A percentile compares a stretch with the other conserved stretches of the same genome.
Evolutionary conservation across 1,140 invertebrate species (phyloP).

Genomic region (Charaxes varanes): DNA sequence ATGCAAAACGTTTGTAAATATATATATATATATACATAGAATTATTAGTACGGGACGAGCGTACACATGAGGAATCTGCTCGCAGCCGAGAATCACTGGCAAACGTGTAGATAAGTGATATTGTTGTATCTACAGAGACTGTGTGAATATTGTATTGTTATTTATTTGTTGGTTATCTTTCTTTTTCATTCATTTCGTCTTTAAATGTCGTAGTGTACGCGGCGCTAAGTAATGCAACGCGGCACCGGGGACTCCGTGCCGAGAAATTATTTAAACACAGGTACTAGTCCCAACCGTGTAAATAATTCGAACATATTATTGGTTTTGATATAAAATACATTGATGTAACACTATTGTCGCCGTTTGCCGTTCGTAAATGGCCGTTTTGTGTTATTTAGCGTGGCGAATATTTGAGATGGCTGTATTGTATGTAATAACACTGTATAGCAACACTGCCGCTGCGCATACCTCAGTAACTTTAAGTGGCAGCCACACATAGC

Average conservation of each 20-base stretch:
- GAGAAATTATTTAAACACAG: no score
- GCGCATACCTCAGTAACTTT: constrained; percentile 30
- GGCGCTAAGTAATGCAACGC: constrained; percentile 1
- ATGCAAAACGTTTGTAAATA: no score
- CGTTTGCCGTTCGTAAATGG: no score
- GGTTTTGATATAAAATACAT: no score
- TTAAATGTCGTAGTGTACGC: constrained; percentile 8
- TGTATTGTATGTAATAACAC: no score
- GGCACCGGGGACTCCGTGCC: no score
- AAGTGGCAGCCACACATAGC: constrained; percentile 28
- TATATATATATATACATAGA: no score
- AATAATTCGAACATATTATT: no score
- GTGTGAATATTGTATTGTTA: constrained; percentile 32
- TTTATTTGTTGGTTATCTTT: constrained; percentile 34
- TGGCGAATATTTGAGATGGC: constrained; percentile 10
- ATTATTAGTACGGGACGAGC: neutral
- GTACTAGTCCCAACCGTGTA: no score
- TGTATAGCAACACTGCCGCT: constrained; percentile 29
- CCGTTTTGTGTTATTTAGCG: no score
- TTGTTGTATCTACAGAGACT: constrained; percentile 24
- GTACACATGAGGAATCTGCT: constrained; percentile 6
- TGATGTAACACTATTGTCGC: no score
- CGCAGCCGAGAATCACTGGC: neutral
- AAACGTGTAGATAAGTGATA: constrained; percentile 5
- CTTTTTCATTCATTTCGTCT: constrained; percentile 11